Evolutionary conservation across 2,888 invertebrate genomes (phyloP).

Genomic region (Tolmerus cingulatus): DNA sequence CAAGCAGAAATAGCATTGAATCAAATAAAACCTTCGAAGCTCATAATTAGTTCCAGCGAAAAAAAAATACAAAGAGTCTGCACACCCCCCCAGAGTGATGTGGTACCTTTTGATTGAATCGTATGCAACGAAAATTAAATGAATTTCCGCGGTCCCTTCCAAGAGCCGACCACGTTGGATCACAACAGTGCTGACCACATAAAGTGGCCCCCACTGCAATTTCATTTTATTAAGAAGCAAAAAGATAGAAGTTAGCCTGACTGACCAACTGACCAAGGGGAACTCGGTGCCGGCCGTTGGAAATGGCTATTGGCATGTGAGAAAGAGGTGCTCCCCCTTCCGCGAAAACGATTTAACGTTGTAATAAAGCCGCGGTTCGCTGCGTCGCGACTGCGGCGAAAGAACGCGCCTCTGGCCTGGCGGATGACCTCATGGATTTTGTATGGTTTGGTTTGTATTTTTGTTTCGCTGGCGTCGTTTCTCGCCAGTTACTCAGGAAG

Average conservation of each 20-base stretch:
- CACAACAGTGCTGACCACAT: not conserved
- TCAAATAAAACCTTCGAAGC: not conserved
- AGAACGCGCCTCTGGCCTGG: not conserved
- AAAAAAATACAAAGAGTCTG: not conserved
- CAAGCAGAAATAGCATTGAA: not conserved
- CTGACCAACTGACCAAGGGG: not conserved
- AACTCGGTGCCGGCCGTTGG: not conserved
- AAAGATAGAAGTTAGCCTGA: not conserved
- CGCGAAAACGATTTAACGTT: not conserved
- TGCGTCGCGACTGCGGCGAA: not conserved
- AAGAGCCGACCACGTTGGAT: not conserved
- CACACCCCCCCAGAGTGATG: not conserved
- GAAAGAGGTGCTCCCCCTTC: not conserved
- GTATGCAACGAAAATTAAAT: conserved; percentile 1
- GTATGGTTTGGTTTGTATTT: not conserved
- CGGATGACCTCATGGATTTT: conserved; percentile 14
- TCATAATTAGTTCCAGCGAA: not conserved
- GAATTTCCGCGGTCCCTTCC: conserved; percentile 31
- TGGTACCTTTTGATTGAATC: conserved; percentile 11
- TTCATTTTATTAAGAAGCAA: not conserved
- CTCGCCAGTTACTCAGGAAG: not conserved
- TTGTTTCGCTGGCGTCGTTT: not conserved
- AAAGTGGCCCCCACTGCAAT: not conserved
- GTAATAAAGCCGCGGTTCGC: not conserved
- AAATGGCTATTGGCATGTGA: conserved; percentile 1